Conservation (phyloP, 2,797 vertebrate genomes). For the Pseudomugil tenellus region DNA sequence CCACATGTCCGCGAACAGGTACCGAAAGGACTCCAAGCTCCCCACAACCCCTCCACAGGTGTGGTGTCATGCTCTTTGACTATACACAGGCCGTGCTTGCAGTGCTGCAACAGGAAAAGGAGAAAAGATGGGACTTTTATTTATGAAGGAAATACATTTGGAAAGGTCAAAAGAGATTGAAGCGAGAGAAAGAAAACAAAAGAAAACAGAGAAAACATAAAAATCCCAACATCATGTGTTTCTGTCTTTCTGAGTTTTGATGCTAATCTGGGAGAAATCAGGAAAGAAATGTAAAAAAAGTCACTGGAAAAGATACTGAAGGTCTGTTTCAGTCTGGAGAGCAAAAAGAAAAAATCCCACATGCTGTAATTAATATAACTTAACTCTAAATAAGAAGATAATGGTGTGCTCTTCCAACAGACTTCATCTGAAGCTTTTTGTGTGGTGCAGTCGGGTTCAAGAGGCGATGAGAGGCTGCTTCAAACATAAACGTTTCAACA, state of each 20-base stretch:
- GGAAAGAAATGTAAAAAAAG: conserved; percentile 44
- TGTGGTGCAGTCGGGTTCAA: conserved; percentile 18
- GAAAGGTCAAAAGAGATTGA: conserved; percentile 1
- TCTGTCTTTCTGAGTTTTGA: conserved; percentile 59
- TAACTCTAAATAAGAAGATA: conserved; percentile 50
- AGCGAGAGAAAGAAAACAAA: conserved; percentile 2
- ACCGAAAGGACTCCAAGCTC: conserved; percentile 96
- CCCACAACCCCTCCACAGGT: conserved; percentile 91
- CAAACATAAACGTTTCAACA: conserved; percentile 42
- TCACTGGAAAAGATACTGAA: conserved; percentile 32
- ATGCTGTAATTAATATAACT: conserved; percentile 56
- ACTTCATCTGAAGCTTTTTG: conserved; percentile 28
- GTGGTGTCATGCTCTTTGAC: conserved; percentile 88
- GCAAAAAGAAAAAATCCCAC: conserved; percentile 38
- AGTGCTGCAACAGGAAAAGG: conserved; percentile 84
- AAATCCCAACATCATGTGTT: conserved; percentile 60
- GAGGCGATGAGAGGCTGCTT: conserved; percentile 20
- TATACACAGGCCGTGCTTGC: conserved; percentile 93
- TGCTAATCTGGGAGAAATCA: conserved; percentile 71
- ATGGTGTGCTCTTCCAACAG: conserved; percentile 47
- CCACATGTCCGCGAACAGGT: conserved; percentile 94
- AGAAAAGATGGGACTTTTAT: conserved; percentile 1
- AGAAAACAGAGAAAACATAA: not conserved
- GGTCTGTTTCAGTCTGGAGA: conserved; percentile 37
- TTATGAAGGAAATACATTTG: not conserved